Evolutionary conservation across 2,888 invertebrate genomes (phyloP).

Genomic region (Stramonita haemastoma): DNA sequence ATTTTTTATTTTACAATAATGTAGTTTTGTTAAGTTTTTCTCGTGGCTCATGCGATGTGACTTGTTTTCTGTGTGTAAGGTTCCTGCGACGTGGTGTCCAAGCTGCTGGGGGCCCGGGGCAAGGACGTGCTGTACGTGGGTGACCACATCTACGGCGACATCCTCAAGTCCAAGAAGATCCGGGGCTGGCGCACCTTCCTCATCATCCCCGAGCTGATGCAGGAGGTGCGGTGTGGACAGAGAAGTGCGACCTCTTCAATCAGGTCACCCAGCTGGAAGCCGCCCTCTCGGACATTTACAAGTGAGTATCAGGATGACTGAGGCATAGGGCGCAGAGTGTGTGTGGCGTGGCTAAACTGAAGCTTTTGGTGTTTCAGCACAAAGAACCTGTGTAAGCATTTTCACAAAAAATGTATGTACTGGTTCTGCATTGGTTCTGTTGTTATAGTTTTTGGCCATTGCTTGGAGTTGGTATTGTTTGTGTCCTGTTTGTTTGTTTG

Average conservation of each 20-base stretch:
- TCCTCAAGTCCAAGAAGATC: slow-evolving; percentile 98
- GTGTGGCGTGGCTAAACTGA: too few species aligned
- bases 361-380: too few species aligned
- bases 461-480: too few species aligned
- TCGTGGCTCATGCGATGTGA: too few species aligned
- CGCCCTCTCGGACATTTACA: slow-evolving; percentile 95
- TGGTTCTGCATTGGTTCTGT: too few species aligned
- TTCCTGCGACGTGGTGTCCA: slow-evolving; percentile 97
- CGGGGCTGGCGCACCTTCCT: slow-evolving; percentile 99
- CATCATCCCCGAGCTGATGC: slow-evolving; percentile 96
- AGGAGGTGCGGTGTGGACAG: slow-evolving; percentile 99
- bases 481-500: too few species aligned
- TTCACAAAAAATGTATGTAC: too few species aligned
- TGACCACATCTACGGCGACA: slow-evolving; percentile 99
- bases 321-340: background rate
- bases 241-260: slow-evolving; percentile 94
- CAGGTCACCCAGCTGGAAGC: slow-evolving; percentile 91
- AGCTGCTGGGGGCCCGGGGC: slow-evolving; percentile 96
- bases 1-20: too few species aligned
- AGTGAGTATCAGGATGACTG: slow-evolving; percentile 81
- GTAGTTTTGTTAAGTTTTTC: too few species aligned
- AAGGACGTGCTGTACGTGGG: slow-evolving; percentile 98
- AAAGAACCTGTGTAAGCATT: too few species aligned
- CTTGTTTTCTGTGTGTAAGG: slow-evolving; percentile 58
- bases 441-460: too few species aligned